Base-by-base conservation (phyloP, 2,888 invertebrate genomes). In the Drosophila tripunctata region DNA sequence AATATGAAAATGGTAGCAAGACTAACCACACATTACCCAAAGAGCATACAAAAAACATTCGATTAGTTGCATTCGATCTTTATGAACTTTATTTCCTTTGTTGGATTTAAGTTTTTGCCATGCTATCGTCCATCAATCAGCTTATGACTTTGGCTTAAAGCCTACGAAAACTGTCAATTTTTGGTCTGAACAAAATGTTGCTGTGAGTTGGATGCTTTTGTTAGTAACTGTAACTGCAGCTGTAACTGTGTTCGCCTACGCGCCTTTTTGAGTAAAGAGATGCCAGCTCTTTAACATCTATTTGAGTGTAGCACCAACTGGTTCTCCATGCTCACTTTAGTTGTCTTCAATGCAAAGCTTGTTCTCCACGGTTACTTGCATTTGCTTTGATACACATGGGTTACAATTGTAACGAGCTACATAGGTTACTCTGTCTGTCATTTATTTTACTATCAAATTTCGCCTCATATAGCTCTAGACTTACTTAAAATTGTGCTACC, bases 101-200 rank as follows among this genome's bases (percentile, higher is more conserved):
- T 21, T 43, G n/a, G 17, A 22, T 17, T 44, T 7, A 31, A 36
- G 22, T 30, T 47, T 40, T 36, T 38, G n/a, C n/a, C n/a, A n/a
- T n/a, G n/a, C 27, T 35, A 6, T 41, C 4, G 19, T 10, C 19
- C 10, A 14, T 38, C 15, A 12, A 21, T 27, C 3, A 27, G 22
- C 22, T 4, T 22, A 4, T 27, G 27, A n/a, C n/a, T 10, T 2
- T 2, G 10, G 22, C 4, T 48, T 51, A 44, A 44, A 38, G 22
- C 60, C 60, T 31, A 60, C 60, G 38, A 21, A 14, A 27, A n/a
- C 27, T 44, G 44, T 17, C 50, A 43, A 6, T 35, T 43, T 31
- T 33, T 3, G 19, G 1, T 7, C 17, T 7, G 17, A 4, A 21
- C n/a, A 1, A 21, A 6, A 6, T 40, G 27, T 2, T 7, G 44